Evolutionary conservation across 64 coral and sea anemone genomes (phyloP), one percentile per base, ranked within the genome.

Genomic region (Porites lutea): DNA sequence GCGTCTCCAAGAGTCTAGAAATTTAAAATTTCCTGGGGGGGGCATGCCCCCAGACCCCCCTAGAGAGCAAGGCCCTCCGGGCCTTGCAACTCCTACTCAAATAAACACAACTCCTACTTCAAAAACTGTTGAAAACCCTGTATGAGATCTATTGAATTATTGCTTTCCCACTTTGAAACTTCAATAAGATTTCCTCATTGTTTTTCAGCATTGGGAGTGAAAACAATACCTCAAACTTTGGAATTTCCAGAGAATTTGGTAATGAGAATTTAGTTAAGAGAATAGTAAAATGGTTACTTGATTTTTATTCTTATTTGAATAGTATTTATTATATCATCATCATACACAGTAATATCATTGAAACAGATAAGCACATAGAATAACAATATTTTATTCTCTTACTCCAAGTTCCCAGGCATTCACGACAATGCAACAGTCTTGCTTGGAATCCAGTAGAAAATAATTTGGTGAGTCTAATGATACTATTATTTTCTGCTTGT

Each of bases 201-300:
- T 66, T 70, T 87, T 92, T 77, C 75, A 99, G 97, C 68, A 91
- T 99, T 86, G 91, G 54, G 61, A 87, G 18, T 77, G 92, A 97
- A 68, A 93, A 76, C 51, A 94, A 82, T 75, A 82, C 96, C 58
- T 83, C 94, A 71, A 89, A 91, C 37, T 66, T 75, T 91, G 88
- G 93, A 21, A 78, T 83, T 65, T 72, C 78, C 78, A 93, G 94
- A 96, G 94, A 99, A 94, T 99, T 99, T 88, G 94, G 97, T 99
- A 93, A 91, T 90, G 19, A 89, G 72, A 18, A 14, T 4, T 21
- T 5, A 70, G 14, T 47, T 19, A 77, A 37, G 27, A 37, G 27
- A 37, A 37, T 37, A 37, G 27, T 37, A 0, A 0, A 37, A 37
- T 37, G 27, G 27, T 37, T 37, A 37, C 27, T 37, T 37, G 27